These are phyloP conservation scores for Phalera bucephala DNA, from an alignment of 2,888 invertebrate species.

Conservation along the genomic window DNA sequence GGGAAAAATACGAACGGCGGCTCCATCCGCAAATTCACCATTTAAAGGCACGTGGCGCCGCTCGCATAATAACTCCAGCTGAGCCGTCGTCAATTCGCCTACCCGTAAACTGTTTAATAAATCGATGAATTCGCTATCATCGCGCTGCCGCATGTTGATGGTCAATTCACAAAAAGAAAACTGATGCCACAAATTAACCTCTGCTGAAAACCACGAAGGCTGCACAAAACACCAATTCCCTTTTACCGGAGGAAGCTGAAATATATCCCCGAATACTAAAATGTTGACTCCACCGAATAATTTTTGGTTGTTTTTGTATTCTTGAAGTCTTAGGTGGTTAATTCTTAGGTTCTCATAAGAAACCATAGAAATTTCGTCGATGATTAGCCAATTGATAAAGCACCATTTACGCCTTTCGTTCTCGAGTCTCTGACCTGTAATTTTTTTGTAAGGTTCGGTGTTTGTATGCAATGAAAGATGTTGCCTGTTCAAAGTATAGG, in stretches of 20 bases:
- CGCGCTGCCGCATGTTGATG: conserved; percentile 41
- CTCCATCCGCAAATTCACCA: conserved; percentile 6
- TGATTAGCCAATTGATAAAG: conserved; percentile 30
- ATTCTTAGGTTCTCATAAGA: conserved; percentile 33
- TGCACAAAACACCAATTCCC: conserved; percentile 4
- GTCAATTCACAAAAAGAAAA: conserved; percentile 37
- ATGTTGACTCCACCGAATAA: conserved; percentile 5
- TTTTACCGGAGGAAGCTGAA: conserved; percentile 5
- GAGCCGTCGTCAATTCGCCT: conserved; percentile 25
- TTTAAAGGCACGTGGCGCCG: conserved; percentile 7
- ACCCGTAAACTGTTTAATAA: conserved; percentile 32
- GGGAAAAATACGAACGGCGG: background rate
- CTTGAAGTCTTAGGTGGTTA: conserved; percentile 13
- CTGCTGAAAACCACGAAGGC: conserved; percentile 5
- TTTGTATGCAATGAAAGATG: too few relatives aligned
- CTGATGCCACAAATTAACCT: conserved; percentile 24
- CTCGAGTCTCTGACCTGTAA: too few relatives aligned
- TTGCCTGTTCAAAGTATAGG: too few relatives aligned
- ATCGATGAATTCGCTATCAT: conserved; percentile 32
- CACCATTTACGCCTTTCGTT: too few relatives aligned
- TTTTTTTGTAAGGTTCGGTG: conserved; percentile 16
- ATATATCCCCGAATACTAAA: conserved; percentile 2
- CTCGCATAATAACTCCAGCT: conserved; percentile 25
- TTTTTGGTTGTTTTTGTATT: conserved; percentile 5
- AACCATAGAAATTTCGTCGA: conserved; percentile 35